phyloP scores from a whole-genome alignment of 2,113 vertebrate species.

The Carassius carassius region DNA sequence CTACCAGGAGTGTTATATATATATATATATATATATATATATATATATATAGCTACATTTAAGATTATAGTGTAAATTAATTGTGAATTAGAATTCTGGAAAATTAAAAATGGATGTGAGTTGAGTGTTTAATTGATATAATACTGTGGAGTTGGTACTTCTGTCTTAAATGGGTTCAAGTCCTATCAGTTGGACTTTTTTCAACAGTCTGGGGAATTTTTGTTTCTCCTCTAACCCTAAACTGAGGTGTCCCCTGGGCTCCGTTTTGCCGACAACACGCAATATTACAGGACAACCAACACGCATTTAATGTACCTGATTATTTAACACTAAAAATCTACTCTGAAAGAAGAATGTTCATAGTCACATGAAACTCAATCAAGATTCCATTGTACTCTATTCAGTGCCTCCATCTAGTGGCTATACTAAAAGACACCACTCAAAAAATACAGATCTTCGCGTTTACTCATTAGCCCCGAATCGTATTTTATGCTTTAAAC shows the following conservation, averaged over 20 bases:
- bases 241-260: neutral
- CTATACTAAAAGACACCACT: neutral
- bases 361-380: neutral
- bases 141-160: neutral
- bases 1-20: neutral
- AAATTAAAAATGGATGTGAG: neutral
- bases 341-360: neutral
- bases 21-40: too few relatives aligned
- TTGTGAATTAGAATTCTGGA: too few relatives aligned
- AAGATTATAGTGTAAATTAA: too few relatives aligned
- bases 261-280: neutral
- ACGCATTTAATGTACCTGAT: neutral
- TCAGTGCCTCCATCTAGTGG: conserved; percentile 33
- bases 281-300: neutral
- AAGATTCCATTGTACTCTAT: neutral
- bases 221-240: neutral
- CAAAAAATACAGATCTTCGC: neutral
- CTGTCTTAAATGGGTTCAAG: neutral
- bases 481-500: neutral
- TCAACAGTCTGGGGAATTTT: neutral
- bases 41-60: too few relatives aligned
- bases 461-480: neutral
- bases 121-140: neutral
- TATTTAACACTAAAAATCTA: neutral
- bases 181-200: neutral